Evolutionary conservation across 2,113 vertebrate genomes (phyloP).

Genomic region (Archocentrus centrarchus): DNA sequence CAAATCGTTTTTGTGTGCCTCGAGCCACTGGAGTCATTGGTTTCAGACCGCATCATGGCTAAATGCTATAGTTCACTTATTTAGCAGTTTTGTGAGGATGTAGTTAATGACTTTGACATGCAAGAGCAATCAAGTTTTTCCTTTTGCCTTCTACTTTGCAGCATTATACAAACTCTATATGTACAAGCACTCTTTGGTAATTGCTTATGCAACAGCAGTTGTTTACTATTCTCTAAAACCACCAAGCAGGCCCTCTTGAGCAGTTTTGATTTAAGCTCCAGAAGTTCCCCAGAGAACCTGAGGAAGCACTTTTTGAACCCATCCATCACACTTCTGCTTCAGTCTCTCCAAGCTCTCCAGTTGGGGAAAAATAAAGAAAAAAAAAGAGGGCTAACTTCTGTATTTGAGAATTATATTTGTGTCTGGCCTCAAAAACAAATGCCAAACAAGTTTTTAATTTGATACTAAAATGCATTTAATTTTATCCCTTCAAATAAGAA

Average conservation of each 20-base stretch:
- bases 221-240: background rate
- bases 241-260: background rate
- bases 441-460: slow-evolving; percentile 13
- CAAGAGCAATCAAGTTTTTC: background rate
- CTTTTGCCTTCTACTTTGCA: background rate
- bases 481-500: background rate
- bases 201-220: background rate
- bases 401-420: background rate
- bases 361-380: background rate
- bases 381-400: background rate
- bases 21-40: background rate
- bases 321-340: background rate
- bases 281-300: background rate
- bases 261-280: too few relatives aligned
- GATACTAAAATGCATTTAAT: slow-evolving; percentile 31
- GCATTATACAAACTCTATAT: slow-evolving; percentile 1
- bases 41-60: background rate
- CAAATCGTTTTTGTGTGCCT: background rate
- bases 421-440: background rate
- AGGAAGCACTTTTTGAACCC: background rate
- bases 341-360: background rate
- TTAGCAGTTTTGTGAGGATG: background rate
- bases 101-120: background rate
- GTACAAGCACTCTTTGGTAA: background rate
- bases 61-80: background rate